Conservation (phyloP, 1,140 invertebrate species). For the fruit fly (Drosophila melanogaster) region DNA sequence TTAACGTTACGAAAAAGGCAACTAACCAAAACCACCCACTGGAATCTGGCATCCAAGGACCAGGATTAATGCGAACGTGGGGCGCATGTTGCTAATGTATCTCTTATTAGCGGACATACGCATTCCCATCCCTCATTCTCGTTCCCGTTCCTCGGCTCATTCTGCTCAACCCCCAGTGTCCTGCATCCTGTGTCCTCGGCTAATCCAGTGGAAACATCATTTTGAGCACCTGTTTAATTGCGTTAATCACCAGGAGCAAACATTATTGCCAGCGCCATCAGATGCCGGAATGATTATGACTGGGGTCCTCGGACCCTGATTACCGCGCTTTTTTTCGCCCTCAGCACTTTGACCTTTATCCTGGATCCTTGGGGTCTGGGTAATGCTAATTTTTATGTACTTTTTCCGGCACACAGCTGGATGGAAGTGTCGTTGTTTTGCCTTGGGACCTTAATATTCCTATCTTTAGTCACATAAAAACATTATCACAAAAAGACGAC, state of each 20-base stretch:
- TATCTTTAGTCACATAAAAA: too few species aligned
- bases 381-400: constrained; percentile 51
- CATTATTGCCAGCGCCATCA: constrained; percentile 59
- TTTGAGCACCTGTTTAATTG: constrained; percentile 84
- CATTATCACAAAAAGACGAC: too few species aligned
- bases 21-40: neutral
- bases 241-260: constrained; percentile 80
- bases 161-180: neutral
- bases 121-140: constrained; percentile 14
- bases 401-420: constrained; percentile 45
- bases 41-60: constrained; percentile 7
- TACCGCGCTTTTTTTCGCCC: neutral
- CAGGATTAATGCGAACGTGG: constrained; percentile 63
- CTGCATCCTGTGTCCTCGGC: constrained; percentile 40
- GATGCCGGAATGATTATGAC: constrained; percentile 37
- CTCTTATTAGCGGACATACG: constrained; percentile 62
- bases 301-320: neutral
- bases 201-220: constrained; percentile 84
- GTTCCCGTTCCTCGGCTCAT: neutral
- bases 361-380: neutral
- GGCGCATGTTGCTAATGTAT: constrained; percentile 73
- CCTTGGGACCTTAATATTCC: neutral
- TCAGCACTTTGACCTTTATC: constrained; percentile 23
- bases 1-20: constrained; percentile 54
- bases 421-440: constrained; percentile 18